Conservation (phyloP, 2,888 invertebrate species). For the Sympetrum striolatum region DNA sequence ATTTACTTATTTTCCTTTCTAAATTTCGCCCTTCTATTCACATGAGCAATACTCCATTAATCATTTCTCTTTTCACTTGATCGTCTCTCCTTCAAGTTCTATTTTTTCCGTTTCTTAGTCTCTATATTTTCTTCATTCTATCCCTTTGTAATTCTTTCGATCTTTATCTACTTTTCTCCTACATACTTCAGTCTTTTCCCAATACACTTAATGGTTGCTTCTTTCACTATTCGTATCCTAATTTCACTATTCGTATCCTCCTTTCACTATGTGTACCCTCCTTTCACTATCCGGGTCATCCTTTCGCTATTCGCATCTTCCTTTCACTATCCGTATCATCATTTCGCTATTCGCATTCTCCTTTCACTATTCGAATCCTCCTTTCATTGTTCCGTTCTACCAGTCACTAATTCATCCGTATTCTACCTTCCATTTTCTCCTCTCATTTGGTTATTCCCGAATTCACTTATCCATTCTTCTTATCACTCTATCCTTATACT, state of each 20-base stretch:
- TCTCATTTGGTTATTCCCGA: not conserved
- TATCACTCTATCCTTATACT: not conserved
- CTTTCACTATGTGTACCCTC: not conserved
- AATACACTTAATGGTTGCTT: not conserved
- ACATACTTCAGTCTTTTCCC: not conserved
- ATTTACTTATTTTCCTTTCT: not conserved
- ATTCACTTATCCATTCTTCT: not conserved
- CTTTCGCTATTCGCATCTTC: too few relatives aligned
- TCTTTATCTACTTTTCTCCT: not conserved
- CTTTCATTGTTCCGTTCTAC: not conserved
- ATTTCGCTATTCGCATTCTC: not conserved
- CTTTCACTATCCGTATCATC: too few relatives aligned
- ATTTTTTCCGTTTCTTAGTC: too few relatives aligned
- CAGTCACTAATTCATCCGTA: not conserved
- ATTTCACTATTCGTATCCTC: not conserved
- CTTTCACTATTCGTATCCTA: not conserved
- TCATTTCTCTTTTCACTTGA: too few relatives aligned
- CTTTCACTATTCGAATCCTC: not conserved
- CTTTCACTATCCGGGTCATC: not conserved
- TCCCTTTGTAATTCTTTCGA: not conserved
- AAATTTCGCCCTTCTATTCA: too few relatives aligned
- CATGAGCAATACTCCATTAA: too few relatives aligned
- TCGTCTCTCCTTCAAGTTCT: too few relatives aligned
- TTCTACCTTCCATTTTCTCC: not conserved
- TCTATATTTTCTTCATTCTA: too few relatives aligned